Evolutionary conservation across 2,888 invertebrate genomes (phyloP).

Genomic region (Noctuana brunneofusca): DNA sequence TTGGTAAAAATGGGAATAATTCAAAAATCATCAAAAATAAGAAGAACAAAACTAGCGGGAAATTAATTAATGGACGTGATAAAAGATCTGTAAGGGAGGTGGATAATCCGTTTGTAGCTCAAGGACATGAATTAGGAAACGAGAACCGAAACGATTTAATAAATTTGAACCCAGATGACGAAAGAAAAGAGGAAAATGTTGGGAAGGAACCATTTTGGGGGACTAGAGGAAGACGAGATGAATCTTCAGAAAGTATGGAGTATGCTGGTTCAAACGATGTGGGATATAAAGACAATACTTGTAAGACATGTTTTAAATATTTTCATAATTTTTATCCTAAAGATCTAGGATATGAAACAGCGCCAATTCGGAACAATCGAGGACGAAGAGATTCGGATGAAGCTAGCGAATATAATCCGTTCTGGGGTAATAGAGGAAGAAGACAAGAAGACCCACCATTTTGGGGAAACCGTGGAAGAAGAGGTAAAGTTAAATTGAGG

Average conservation of each 20-base stretch:
- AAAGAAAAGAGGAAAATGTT: conserved; percentile 37
- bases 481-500: conserved; percentile 38
- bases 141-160: conserved; percentile 39
- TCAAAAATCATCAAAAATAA: conserved; percentile 51
- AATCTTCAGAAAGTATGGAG: conserved; percentile 50
- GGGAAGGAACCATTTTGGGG: conserved; percentile 71
- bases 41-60: conserved; percentile 47
- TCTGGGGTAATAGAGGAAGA: conserved; percentile 45
- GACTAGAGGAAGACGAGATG: conserved; percentile 63
- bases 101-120: conserved; percentile 45
- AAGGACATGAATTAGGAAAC: conserved; percentile 42
- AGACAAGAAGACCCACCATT: conserved; percentile 55
- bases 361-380: conserved; percentile 37
- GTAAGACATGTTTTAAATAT: conserved; percentile 48
- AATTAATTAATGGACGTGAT: conserved; percentile 49
- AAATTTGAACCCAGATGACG: conserved; percentile 7
- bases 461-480: conserved; percentile 53
- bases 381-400: conserved; percentile 40
- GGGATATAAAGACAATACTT: conserved; percentile 39
- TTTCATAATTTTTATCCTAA: conserved; percentile 37
- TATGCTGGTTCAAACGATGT: conserved; percentile 36
- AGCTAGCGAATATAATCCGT: conserved; percentile 35
- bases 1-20: conserved; percentile 57
- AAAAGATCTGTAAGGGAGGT: conserved; percentile 61
- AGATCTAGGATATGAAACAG: conserved; percentile 25